Percentiles rank a stretch among this genome's conserved stretches.
Conservation (phyloP, 1,140 invertebrate genomes). For the Bradysia coprophila region DNA sequence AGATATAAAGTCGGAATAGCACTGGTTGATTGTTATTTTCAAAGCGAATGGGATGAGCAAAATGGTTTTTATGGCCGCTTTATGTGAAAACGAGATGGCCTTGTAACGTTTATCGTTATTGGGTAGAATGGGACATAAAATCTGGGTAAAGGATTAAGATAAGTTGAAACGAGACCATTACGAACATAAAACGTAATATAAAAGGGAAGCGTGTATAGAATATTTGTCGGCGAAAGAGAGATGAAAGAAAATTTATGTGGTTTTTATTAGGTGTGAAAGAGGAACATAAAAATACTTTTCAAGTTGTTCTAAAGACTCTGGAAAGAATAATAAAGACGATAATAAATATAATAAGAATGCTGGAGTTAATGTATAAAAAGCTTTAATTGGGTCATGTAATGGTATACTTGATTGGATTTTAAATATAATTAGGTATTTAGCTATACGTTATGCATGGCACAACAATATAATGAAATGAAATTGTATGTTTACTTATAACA, state of each 20-base stretch:
- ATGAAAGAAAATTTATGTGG: not conserved
- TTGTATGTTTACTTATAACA: no score
- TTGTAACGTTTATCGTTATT: slow-evolving; percentile 3
- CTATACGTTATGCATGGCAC: no score
- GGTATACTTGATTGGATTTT: not conserved
- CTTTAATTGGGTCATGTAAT: not conserved
- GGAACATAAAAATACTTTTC: not conserved
- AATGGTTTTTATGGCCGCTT: slow-evolving; percentile 3
- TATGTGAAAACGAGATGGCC: slow-evolving; percentile 2
- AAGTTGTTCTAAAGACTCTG: not conserved
- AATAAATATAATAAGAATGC: not conserved
- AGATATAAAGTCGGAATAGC: not conserved
- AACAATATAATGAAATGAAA: no score
- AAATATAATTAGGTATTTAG: not conserved
- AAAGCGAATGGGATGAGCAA: not conserved
- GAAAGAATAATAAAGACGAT: not conserved
- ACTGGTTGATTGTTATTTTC: not conserved
- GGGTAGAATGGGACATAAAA: slow-evolving; percentile 2
- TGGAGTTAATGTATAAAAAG: not conserved
- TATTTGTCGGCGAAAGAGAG: not conserved
- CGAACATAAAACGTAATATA: not conserved
- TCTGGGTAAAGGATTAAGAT: not conserved
- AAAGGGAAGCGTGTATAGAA: not conserved
- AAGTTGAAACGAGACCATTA: not conserved
- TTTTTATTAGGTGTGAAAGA: slow-evolving; percentile 2